Evolutionary conservation across 2,113 vertebrate genomes (phyloP).

Genomic region (Opisthocomus hoazin): DNA sequence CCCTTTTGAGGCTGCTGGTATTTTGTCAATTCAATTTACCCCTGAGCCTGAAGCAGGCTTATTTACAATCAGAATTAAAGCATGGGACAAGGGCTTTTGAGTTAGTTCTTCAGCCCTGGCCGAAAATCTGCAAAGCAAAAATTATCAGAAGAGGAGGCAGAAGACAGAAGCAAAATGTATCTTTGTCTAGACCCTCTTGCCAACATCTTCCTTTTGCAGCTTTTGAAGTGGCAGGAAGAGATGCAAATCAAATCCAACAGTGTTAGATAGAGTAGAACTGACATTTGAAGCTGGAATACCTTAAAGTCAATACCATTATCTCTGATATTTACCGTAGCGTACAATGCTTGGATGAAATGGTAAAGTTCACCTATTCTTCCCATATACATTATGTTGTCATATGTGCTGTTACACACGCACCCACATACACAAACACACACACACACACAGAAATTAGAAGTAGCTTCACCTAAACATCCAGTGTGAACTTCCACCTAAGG

Average conservation of each 20-base stretch:
- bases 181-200: neutral
- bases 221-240: constrained; percentile 24
- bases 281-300: constrained; percentile 78
- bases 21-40: constrained; percentile 4
- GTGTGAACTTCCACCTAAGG: neutral
- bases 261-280: constrained; percentile 68
- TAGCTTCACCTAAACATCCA: constrained; percentile 1
- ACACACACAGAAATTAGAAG: neutral
- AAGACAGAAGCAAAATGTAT: neutral
- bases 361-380: constrained; percentile 69
- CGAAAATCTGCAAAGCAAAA: neutral
- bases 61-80: constrained; percentile 35
- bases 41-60: neutral
- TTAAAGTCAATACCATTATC: constrained; percentile 83
- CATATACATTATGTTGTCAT: neutral
- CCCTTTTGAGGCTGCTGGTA: neutral
- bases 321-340: constrained; percentile 81
- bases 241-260: constrained; percentile 66
- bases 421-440: neutral
- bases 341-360: constrained; percentile 60
- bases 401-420: neutral
- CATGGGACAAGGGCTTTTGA: neutral
- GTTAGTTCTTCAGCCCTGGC: neutral
- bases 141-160: neutral
- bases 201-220: neutral